Evolutionary conservation across 2,113 vertebrate species (phyloP).

Genomic region (Hippolais icterina): DNA sequence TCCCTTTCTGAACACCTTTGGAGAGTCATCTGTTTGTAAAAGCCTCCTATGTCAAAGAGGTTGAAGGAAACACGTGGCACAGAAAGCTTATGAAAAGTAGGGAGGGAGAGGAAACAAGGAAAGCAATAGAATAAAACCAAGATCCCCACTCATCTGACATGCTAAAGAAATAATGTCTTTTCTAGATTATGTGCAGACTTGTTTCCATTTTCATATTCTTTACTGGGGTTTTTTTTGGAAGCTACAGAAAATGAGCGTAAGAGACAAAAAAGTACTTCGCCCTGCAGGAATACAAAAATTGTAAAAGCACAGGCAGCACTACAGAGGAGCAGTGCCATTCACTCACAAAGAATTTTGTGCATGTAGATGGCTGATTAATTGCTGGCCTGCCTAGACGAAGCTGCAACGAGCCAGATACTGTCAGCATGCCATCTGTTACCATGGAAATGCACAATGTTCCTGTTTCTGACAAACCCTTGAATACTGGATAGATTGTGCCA

Average conservation of each 20-base stretch:
- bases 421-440: slow-evolving; percentile 90
- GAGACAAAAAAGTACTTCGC: slow-evolving; percentile 85
- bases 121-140: slow-evolving; percentile 41
- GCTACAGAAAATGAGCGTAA: slow-evolving; percentile 78
- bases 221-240: slow-evolving; percentile 70
- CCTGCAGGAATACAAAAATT: slow-evolving; percentile 85
- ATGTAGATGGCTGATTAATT: slow-evolving; percentile 91
- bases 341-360: slow-evolving; percentile 87
- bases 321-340: slow-evolving; percentile 85
- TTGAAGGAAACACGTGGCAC: neutral
- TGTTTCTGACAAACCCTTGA: slow-evolving; percentile 87
- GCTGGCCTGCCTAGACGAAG: slow-evolving; percentile 87
- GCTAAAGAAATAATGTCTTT: slow-evolving; percentile 63
- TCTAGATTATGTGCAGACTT: slow-evolving; percentile 72
- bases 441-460: slow-evolving; percentile 90
- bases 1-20: neutral
- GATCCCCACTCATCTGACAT: neutral
- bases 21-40: neutral
- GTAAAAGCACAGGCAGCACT: slow-evolving; percentile 84
- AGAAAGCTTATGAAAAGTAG: slow-evolving; percentile 27
- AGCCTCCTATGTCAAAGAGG: neutral
- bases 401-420: slow-evolving; percentile 88
- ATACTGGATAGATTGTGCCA: slow-evolving; percentile 87
- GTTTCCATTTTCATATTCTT: slow-evolving; percentile 65
- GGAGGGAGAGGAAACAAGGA: slow-evolving; percentile 39